Evolutionary conservation across 2,113 vertebrate species (phyloP).

Genomic region (Pteropus alecto): DNA sequence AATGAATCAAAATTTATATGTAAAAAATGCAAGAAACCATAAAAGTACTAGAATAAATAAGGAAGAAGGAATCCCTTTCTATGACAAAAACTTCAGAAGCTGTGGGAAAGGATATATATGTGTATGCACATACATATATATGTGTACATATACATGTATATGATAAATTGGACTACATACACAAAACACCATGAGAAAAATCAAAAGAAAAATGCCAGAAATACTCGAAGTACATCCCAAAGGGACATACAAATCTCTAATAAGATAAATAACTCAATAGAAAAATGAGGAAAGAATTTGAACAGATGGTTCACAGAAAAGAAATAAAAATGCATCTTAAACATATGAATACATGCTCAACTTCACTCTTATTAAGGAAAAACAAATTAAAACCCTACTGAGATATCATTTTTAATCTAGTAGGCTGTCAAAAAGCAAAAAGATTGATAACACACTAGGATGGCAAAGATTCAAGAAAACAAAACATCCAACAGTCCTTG

Average conservation of each 20-base stretch:
- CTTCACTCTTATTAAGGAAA: conserved; percentile 4
- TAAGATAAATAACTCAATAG: not conserved
- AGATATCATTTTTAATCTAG: not conserved
- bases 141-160: not conserved
- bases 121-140: no score
- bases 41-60: not conserved
- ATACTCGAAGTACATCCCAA: not conserved
- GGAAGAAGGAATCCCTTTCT: not conserved
- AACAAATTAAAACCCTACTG: not conserved
- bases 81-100: not conserved
- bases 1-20: not conserved
- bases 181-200: not conserved
- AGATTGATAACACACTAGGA: not conserved
- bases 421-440: not conserved
- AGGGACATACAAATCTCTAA: not conserved
- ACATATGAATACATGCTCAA: not conserved
- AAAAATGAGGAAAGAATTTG: not conserved
- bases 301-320: not conserved
- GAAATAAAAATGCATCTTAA: not conserved
- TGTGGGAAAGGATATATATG: not conserved
- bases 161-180: not conserved
- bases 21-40: not conserved
- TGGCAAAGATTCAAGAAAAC: not conserved
- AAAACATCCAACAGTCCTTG: not conserved
- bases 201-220: not conserved